Conservation (phyloP, 2,113 vertebrate genomes). For the mouse (Mus musculus) region DNA sequence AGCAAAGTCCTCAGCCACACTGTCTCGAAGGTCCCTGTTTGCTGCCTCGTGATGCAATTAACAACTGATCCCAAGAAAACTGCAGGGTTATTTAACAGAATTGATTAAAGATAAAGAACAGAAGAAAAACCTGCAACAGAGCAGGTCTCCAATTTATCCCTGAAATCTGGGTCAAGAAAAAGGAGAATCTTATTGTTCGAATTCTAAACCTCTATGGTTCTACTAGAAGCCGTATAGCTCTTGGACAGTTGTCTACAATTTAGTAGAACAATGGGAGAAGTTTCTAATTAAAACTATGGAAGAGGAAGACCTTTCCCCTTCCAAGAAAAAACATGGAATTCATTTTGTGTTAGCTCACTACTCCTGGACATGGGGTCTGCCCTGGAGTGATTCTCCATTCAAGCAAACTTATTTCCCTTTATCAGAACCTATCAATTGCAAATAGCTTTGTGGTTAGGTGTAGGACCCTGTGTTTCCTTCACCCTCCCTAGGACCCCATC, state of each 20-base stretch:
- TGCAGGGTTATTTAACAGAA: slow-evolving; percentile 2
- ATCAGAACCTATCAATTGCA: too few relatives aligned
- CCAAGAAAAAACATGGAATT: background rate
- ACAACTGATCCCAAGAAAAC: slow-evolving; percentile 52
- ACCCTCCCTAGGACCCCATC: too few relatives aligned
- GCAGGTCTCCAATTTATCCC: slow-evolving; percentile 1
- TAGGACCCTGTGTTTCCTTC: background rate
- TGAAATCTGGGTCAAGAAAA: slow-evolving; percentile 55
- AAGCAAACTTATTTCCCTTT: background rate
- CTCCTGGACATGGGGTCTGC: background rate
- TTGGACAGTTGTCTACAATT: background rate
- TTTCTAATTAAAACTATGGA: background rate
- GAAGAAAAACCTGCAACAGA: background rate
- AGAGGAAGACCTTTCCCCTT: too few relatives aligned
- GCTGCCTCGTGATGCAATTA: slow-evolving; percentile 41
- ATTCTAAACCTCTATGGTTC: slow-evolving; percentile 43
- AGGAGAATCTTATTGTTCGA: slow-evolving; percentile 46
- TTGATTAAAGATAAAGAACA: slow-evolving; percentile 17
- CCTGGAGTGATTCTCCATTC: background rate
- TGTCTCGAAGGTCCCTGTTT: background rate
- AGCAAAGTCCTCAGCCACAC: background rate
- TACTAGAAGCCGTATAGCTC: slow-evolving; percentile 20
- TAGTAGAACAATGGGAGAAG: background rate
- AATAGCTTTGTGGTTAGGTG: background rate
- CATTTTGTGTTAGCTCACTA: background rate